Evolutionary conservation across 2,888 invertebrate species (phyloP).

Genomic region (Sinodicranocentrus sp.): DNA sequence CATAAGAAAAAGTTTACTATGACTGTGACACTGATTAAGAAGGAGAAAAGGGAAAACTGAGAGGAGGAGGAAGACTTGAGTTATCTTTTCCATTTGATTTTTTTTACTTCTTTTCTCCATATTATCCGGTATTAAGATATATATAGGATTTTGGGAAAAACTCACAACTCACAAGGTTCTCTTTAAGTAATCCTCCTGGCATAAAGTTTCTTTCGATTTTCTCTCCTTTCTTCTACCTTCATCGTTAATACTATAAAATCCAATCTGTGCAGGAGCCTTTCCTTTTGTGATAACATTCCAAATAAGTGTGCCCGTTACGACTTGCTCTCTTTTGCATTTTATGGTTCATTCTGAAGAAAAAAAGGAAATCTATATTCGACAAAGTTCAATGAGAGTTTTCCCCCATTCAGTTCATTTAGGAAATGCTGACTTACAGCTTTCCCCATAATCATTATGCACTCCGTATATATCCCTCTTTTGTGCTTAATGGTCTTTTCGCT

Average conservation of each 20-base stretch:
- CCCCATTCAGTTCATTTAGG: not conserved
- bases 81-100: constrained; percentile 33
- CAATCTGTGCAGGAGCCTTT: constrained; percentile 14
- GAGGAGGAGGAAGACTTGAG: constrained; percentile 43
- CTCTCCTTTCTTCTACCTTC: constrained; percentile 19
- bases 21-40: constrained; percentile 68
- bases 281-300: not conserved
- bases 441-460: not conserved
- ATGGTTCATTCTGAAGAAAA: constrained; percentile 42
- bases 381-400: constrained; percentile 38
- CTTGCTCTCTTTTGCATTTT: constrained; percentile 26
- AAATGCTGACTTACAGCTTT: not conserved
- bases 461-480: constrained; percentile 9
- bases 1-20: constrained; percentile 7
- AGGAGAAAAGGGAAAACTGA: constrained; percentile 33
- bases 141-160: no score
- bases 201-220: constrained; percentile 18
- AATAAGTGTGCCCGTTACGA: not conserved
- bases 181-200: not conserved
- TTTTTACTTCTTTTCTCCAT: no score
- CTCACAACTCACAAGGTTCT: no score
- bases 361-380: constrained; percentile 19
- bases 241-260: constrained; percentile 40
- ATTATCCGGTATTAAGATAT: no score
- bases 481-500: constrained; percentile 23